Base-by-base conservation (phyloP, 2,113 vertebrate species). In the Takifugu flavidus region DNA sequence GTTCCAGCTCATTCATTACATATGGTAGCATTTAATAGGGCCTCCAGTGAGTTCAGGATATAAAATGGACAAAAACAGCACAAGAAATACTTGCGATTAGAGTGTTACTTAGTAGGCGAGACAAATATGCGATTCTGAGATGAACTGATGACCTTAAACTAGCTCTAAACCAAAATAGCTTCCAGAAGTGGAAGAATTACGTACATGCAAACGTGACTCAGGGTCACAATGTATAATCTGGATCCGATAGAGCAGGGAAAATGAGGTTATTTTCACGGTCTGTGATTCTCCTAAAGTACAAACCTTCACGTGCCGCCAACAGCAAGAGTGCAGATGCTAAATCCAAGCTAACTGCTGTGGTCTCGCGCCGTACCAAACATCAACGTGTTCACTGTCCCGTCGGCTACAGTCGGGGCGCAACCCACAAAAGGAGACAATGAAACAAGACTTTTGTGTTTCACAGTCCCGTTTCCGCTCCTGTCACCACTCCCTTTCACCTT, bases 361-460 rank as follows among this genome's bases (percentile, higher is more conserved):
- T 53, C 42, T 72, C 60, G 27, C 25, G 46, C 56, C 43, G 56
- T 67, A 50, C 58, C 78, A 61, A 62, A 69, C 56, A 65, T 25
- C 70, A 67, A 44, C 70, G 77, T 71, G 81, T 68, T 1, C 53
- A 62, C 85, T 82, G 86, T 84, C 84, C 85, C 84, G 78, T 74
- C 53, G 25, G 63, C 65, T 56, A 58, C 67, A 82, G 72, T 75
- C 47, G 6, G 20, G n/a, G 78, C 59, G 74, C 68, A 87, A 86
- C 85, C 68, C 85, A 87, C 86, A 89, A 82, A 79, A 79, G 80
- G 64, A 82, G 77, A 88, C 85, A 86, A 87, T 82, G 82, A 85
- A 79, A 54, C 68, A 77, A 77, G 78, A 88, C 77, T 89, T 39
- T 88, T 71, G 52, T 53, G 5, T 82, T 77, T 72, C 65, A 71